Conservation (phyloP, 2,113 vertebrate genomes). For the Tachysurus vachellii region DNA sequence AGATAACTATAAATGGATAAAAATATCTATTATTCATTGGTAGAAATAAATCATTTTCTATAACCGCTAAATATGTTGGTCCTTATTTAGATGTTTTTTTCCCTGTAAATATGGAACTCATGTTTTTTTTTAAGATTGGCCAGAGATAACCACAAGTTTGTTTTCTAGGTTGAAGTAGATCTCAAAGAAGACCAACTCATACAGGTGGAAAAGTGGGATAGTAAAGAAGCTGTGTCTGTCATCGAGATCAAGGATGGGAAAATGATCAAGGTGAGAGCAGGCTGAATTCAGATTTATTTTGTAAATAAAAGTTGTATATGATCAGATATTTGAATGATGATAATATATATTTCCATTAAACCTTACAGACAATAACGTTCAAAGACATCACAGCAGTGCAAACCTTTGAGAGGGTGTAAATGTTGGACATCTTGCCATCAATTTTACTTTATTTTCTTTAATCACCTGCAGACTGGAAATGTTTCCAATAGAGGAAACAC, state of each 20-base stretch:
- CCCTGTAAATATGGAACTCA: not conserved
- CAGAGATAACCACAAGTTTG: not conserved
- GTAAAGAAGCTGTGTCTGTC: slow-evolving; percentile 87
- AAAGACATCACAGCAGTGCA: slow-evolving; percentile 86
- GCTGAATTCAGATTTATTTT: not conserved
- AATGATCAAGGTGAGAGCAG: slow-evolving; percentile 84
- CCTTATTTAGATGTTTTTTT: not conserved
- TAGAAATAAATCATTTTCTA: not conserved
- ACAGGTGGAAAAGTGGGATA: slow-evolving; percentile 93
- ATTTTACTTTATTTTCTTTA: not conserved
- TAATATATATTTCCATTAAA: not conserved
- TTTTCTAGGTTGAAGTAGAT: slow-evolving; percentile 80
- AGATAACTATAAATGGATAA: not conserved
- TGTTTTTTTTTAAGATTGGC: not conserved
- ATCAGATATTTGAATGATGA: not conserved
- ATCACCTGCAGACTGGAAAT: not conserved
- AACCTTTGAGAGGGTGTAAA: slow-evolving; percentile 89
- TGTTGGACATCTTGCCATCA: not conserved
- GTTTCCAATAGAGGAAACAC: not conserved
- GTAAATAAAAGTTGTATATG: not conserved
- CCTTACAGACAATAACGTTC: slow-evolving; percentile 85
- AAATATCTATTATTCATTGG: not conserved
- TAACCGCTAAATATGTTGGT: not conserved
- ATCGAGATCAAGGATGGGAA: slow-evolving; percentile 91
- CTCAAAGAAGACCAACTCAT: slow-evolving; percentile 87